Evolutionary conservation across 2,113 vertebrate genomes (phyloP), one percentile per base, ranked within the genome.

Genomic region (Tympanuchus pallidicinctus): DNA sequence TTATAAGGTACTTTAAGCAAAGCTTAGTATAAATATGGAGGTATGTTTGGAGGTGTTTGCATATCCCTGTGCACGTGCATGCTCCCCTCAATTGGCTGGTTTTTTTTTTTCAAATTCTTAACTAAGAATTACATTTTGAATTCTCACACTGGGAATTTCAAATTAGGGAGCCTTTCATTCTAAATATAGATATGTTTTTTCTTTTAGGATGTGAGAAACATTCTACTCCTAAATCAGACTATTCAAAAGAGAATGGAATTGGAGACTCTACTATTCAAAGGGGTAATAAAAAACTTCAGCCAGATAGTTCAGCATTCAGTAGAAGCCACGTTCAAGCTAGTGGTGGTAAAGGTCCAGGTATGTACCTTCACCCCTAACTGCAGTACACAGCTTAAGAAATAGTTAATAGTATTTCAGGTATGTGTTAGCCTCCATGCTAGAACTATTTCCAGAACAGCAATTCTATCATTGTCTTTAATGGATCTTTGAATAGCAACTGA

Each of bases 261-360:
- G 95, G 95, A 70, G 96, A 98, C 48, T 85, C 96, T 38, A 20
- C 82, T 48, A 97, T 95, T 91, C 98, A 97, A 79, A 98, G 94
- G 71, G 97, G 93, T 80, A 96, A 70, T 78, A 97, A 96, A 77
- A 98, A 97, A 81, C 47, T 96, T 97, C 96, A 98, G 90, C 79
- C 96, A 86, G 96, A 99, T 96, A 96, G 97, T 79, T 91, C 95
- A 81, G 95, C 84, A 7, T 98, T 98, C 75, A 98, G 82, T 92
- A 97, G 98, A 82, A 97, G 97, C 91, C 98, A 95, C 70, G 85
- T 94, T 85, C 98, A 99, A 81, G 97, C 98, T 65, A 98, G 97
- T 64, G 97, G 96, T 17, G 98, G 98, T 57, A 98, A 97, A 95
- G 98, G 98, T 42, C 97, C 98, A 97, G 99, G 99, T 99, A 97